A percentile compares a stretch with the other conserved stretches of the same genome.
Conservation (phyloP, 2,888 invertebrate genomes). For the Vesta saturnalis region DNA sequence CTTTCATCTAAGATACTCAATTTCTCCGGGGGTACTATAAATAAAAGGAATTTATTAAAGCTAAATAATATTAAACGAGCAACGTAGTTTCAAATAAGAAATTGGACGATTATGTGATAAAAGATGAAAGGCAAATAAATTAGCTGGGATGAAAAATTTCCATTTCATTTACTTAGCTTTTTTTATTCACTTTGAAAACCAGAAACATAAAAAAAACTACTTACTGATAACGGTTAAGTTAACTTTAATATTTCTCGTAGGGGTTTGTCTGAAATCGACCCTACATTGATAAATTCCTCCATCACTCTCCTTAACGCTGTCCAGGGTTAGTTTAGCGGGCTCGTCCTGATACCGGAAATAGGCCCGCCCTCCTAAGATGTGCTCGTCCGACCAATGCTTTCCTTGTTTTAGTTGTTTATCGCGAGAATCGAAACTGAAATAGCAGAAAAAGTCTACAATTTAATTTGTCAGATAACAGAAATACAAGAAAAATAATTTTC, state of each 20-base stretch:
- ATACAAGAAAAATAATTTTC: slow-evolving; percentile 2
- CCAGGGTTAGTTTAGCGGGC: slow-evolving; percentile 80
- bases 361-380: slow-evolving; percentile 77
- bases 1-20: slow-evolving; percentile 83
- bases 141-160: slow-evolving; percentile 2
- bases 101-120: slow-evolving; percentile 6
- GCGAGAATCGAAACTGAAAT: slow-evolving; percentile 76
- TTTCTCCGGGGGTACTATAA: slow-evolving; percentile 84
- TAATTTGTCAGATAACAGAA: slow-evolving; percentile 12
- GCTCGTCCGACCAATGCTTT: slow-evolving; percentile 83
- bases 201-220: slow-evolving; percentile 59
- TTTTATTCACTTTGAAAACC: neutral
- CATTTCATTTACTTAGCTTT: neutral
- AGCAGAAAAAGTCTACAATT: slow-evolving; percentile 12
- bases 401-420: slow-evolving; percentile 79
- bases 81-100: neutral
- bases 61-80: slow-evolving; percentile 7
- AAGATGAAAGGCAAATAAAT: slow-evolving; percentile 18
- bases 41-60: slow-evolving; percentile 23
- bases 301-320: slow-evolving; percentile 78
- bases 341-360: slow-evolving; percentile 79
- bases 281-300: slow-evolving; percentile 88
- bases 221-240: slow-evolving; percentile 91
- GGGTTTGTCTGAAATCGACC: slow-evolving; percentile 90
- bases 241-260: slow-evolving; percentile 86